A percentile compares a stretch with the other conserved stretches of the same genome.
These are phyloP conservation scores for Gorsachius magnificus DNA, from an alignment of 2,797 vertebrate genomes.

Conservation along the genomic window DNA sequence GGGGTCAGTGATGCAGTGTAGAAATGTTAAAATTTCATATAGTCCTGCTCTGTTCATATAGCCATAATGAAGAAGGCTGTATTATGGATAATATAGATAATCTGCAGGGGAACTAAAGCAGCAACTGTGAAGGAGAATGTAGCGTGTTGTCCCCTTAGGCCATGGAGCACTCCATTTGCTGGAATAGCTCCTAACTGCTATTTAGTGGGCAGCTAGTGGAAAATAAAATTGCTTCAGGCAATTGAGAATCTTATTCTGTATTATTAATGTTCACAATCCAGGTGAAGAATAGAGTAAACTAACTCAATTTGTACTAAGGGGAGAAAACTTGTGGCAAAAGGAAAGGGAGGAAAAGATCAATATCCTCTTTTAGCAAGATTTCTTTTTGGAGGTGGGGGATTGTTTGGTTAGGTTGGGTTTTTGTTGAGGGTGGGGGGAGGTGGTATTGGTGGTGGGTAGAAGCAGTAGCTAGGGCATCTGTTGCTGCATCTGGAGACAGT, in stretches of 20 bases:
- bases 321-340: neutral
- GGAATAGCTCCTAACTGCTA: constrained; percentile 43
- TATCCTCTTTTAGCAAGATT: neutral
- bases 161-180: constrained; percentile 27
- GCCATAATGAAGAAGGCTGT: constrained; percentile 11
- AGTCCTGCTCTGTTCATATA: neutral
- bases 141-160: neutral
- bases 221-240: constrained; percentile 53
- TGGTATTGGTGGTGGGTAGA: neutral
- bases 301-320: neutral
- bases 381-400: neutral
- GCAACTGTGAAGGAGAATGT: constrained; percentile 41
- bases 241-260: constrained; percentile 33
- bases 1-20: neutral
- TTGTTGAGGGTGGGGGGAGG: neutral
- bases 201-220: constrained; percentile 55
- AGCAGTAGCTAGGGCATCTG: neutral
- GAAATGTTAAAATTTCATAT: neutral
- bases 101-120: constrained; percentile 29
- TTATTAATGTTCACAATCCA: constrained; percentile 31
- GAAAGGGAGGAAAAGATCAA: neutral
- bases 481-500: neutral
- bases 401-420: neutral
- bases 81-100: constrained; percentile 48
- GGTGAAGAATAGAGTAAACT: constrained; percentile 12